These are phyloP conservation scores for Gopherus flavomarginatus DNA, from an alignment of 2,113 vertebrate species.

Conservation along the genomic window DNA sequence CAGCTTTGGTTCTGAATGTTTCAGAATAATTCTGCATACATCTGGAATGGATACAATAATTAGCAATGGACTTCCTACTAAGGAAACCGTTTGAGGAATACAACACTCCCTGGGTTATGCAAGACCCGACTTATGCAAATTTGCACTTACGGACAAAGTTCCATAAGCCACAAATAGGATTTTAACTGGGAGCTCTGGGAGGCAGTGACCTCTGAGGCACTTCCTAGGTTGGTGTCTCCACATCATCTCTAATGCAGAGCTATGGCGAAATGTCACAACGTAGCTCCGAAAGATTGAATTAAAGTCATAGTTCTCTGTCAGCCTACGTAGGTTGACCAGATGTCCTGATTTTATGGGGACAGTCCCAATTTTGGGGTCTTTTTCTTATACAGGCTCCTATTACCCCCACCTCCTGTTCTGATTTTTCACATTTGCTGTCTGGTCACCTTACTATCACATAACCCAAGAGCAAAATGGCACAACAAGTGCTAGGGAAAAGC, in stretches of 20 bases:
- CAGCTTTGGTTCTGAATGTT: not conserved
- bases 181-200: not conserved
- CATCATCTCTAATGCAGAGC: not conserved
- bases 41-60: not conserved
- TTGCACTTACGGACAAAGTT: too few species aligned
- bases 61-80: not conserved
- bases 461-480: not conserved
- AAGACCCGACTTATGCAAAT: too few species aligned
- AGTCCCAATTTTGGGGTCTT: too few species aligned
- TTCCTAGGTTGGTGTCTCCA: not conserved
- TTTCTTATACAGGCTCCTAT: too few species aligned
- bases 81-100: not conserved
- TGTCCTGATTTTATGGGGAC: too few species aligned
- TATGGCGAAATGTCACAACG: not conserved
- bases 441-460: not conserved
- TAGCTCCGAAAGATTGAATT: not conserved
- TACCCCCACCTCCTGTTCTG: too few species aligned
- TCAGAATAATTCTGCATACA: not conserved
- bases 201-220: not conserved
- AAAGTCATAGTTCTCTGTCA: not conserved
- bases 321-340: not conserved
- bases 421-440: too few species aligned
- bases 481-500: not conserved
- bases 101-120: too few species aligned
- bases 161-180: too few species aligned